A percentile compares a stretch with the other conserved stretches of the same genome.
phyloP scores from a whole-genome alignment of 2,797 vertebrate genomes.

The Xyrichtys novacula region DNA sequence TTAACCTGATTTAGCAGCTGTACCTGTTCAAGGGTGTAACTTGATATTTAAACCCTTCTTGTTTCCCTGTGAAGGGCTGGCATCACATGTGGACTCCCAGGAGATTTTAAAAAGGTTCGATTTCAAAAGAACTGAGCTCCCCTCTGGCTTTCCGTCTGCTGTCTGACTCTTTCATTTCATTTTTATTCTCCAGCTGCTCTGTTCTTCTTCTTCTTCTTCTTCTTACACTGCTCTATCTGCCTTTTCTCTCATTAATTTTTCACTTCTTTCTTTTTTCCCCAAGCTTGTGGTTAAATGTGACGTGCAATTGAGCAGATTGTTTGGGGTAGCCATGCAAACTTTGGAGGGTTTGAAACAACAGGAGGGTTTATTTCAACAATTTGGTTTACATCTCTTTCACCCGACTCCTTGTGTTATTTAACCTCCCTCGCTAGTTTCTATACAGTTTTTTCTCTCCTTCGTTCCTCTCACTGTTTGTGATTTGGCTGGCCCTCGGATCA shows the following conservation, averaged over 20 bases:
- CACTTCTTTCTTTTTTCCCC: constrained; percentile 59
- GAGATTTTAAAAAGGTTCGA: constrained; percentile 50
- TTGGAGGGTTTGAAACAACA: too few relatives aligned
- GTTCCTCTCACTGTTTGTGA: too few relatives aligned
- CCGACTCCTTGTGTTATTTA: too few relatives aligned
- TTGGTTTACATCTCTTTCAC: too few relatives aligned
- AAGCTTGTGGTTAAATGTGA: constrained; percentile 27
- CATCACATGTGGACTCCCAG: constrained; percentile 45
- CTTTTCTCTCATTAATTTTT: constrained; percentile 69
- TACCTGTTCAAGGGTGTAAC: constrained; percentile 26
- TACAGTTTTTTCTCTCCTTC: too few relatives aligned
- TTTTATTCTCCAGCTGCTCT: constrained; percentile 34
- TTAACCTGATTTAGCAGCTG: constrained; percentile 48
- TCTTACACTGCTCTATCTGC: constrained; percentile 16
- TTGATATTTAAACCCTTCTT: constrained; percentile 52
- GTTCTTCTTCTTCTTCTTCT: not conserved
- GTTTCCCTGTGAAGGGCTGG: constrained; percentile 49
- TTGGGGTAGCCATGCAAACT: constrained; percentile 10
- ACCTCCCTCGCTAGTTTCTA: too few relatives aligned
- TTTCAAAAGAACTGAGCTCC: constrained; percentile 56
- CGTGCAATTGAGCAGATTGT: constrained; percentile 35
- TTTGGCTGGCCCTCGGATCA: too few relatives aligned
- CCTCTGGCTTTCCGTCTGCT: constrained; percentile 52
- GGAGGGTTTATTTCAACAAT: too few relatives aligned
- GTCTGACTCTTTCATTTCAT: constrained; percentile 62